phyloP scores from a whole-genome alignment of 1,140 invertebrate genomes.

The Heterodera carotae region DNA sequence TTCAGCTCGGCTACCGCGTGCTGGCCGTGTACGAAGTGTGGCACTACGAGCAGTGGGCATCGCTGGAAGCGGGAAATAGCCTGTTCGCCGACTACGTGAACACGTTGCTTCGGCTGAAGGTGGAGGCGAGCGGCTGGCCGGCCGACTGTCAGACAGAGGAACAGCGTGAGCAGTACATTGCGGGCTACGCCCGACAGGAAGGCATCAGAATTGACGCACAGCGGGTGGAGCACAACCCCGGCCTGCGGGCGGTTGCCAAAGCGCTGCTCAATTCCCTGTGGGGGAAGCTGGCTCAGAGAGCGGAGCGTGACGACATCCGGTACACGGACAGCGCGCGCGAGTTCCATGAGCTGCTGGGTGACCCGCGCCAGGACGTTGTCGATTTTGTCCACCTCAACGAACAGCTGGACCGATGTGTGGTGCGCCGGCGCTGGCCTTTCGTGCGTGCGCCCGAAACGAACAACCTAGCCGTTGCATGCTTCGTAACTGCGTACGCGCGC shows the following conservation, averaged over 20 bases:
- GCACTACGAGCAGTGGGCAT: too few relatives aligned
- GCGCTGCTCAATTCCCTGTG: conserved; percentile 24
- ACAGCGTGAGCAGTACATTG: neutral
- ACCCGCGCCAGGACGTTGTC: conserved; percentile 13
- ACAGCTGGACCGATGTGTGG: conserved; percentile 1
- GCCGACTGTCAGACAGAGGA: neutral
- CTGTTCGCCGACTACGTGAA: conserved; percentile 34
- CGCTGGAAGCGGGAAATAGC: neutral
- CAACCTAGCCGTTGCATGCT: conserved; percentile 22
- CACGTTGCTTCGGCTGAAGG: too few relatives aligned
- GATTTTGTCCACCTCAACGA: conserved; percentile 21
- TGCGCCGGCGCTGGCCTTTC: neutral
- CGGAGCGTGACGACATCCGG: neutral
- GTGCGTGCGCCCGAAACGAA: conserved; percentile 15
- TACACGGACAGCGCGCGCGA: conserved; percentile 20
- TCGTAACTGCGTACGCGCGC: conserved; percentile 25
- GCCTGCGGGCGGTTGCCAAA: conserved; percentile 21
- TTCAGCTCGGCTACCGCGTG: conserved; percentile 20
- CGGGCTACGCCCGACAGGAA: conserved; percentile 21
- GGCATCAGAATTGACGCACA: conserved; percentile 5
- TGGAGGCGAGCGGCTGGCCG: conserved; percentile 1
- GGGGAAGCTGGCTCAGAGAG: conserved; percentile 32
- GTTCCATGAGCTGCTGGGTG: conserved; percentile 10
- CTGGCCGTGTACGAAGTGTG: conserved; percentile 25
- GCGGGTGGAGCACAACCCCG: conserved; percentile 26